Evolutionary conservation across 2,797 vertebrate genomes (phyloP), one percentile per base, ranked within the genome.

Genomic region (Staurois parvus): DNA sequence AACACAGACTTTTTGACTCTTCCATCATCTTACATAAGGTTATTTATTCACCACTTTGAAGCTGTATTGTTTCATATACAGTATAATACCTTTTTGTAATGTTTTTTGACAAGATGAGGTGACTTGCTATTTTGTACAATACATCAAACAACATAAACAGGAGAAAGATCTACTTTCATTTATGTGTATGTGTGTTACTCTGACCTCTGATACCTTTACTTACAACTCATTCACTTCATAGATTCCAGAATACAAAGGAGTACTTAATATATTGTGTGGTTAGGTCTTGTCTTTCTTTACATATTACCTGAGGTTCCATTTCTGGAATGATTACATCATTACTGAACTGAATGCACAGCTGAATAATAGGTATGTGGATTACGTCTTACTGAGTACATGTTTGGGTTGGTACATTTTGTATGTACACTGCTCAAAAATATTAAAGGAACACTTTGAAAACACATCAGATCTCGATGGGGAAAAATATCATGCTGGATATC

Each of bases 61-160:
- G 76, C n/a, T 40, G 64, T 29, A 29, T 29, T 26, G 29, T 21
- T n/a, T 52, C 37, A 67, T 78, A 28, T 78, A 45, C n/a, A 78
- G 62, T 78, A 21, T 78, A 26, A 42, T 26, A 66, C 37, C n/a
- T 78, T 78, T 24, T 66, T 45, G 59, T 78, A 66, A 42, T 21
- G 8, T 67, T 78, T 67, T 67, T 12, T 45, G 62, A 12, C 21
- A 67, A 78, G 66, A 67, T 67, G 34, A 42, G 66, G n/a, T 67
- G 42, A 28, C 34, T 37, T 19, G 34, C 34, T 72, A 32, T 34
- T n/a, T 30, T 72, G 68, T 70, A 81, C 79, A 81, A 81, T 81
- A 81, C 79, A 56, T 72, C 79, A 81, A 81, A 81, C 66, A 62
- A 24, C 21, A 52, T 70, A 70, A 67, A 67, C 42, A 72, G 4